Base-by-base conservation (phyloP, 2,113 vertebrate genomes). In the Tachysurus vachellii region DNA sequence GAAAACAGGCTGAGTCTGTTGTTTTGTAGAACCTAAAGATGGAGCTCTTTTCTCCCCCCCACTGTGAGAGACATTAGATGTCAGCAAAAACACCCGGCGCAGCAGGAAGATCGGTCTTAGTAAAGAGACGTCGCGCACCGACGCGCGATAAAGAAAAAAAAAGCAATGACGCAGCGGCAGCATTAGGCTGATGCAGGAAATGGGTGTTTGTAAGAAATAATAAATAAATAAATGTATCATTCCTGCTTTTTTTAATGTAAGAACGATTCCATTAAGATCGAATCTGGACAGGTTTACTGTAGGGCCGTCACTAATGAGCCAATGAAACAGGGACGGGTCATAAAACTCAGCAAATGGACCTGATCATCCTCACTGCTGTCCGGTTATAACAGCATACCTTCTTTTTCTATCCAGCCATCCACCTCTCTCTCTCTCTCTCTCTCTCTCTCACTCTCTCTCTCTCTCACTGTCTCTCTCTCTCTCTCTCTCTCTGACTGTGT, bases 271-370 rank as follows among this genome's bases (percentile, higher is more conserved):
- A 91, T 93, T 94, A 92, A 91, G 73, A 62, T 90, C 86, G 89
- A 92, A 93, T 92, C 85, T 86, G 80, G 85, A 88, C 86, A 86
- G 91, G 90, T 92, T 93, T 91, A 50, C 47, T 50, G 47, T 50
- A 93, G 91, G 88, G 86, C 47, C 61, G 83, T 62, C 71, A 87
- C 71, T 91, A 91, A 93, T 86, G 88, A 92, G 16, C 11, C 85
- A 61, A 53, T 13, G 12, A 81, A 62, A 64, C 82, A 4, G 86
- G 36, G 73, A 91, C 75, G 53, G 76, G 87, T 76, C 87, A 44
- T 77, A 88, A 89, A 81, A 64, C 91, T 91, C 93, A 93, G 90
- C 92, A 95, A 96, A 95, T 93, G 94, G 93, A 88, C 93, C 91
- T 92, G 90, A 73, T 86, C 56, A 85, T 89, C 87, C 83, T 91